phyloP scores from a whole-genome alignment of 2,113 vertebrate species.

The Saccopteryx leptura region DNA sequence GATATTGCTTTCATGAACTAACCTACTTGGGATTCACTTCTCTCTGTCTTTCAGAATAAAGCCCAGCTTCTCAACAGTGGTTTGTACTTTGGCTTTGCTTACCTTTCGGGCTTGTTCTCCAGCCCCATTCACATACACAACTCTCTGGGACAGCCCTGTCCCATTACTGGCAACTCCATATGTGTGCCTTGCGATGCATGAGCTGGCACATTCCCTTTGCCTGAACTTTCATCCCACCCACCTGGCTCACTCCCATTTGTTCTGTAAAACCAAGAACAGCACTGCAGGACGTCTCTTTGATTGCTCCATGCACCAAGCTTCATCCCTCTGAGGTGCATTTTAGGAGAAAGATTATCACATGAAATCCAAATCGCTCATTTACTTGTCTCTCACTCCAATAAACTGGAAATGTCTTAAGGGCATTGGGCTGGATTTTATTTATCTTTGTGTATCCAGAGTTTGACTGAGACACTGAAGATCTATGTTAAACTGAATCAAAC shows the following conservation, averaged over 20 bases:
- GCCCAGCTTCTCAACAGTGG: not conserved
- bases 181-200: not conserved
- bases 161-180: not conserved
- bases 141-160: not conserved
- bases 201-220: not conserved
- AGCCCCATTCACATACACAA: not conserved
- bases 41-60: not conserved
- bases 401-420: not conserved
- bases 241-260: not conserved
- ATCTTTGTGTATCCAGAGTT: not conserved
- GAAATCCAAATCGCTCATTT: not conserved
- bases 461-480: not conserved
- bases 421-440: slow-evolving; percentile 17
- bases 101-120: not conserved
- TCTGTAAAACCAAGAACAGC: not conserved
- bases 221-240: not conserved
- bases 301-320: not conserved
- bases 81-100: not conserved
- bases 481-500: not conserved
- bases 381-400: not conserved
- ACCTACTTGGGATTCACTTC: not conserved
- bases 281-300: not conserved
- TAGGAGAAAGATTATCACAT: not conserved
- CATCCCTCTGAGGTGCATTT: not conserved
- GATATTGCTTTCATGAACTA: not conserved